Evolutionary conservation across 2,888 invertebrate species (phyloP).

Genomic region (Drosophila melanocephala): DNA sequence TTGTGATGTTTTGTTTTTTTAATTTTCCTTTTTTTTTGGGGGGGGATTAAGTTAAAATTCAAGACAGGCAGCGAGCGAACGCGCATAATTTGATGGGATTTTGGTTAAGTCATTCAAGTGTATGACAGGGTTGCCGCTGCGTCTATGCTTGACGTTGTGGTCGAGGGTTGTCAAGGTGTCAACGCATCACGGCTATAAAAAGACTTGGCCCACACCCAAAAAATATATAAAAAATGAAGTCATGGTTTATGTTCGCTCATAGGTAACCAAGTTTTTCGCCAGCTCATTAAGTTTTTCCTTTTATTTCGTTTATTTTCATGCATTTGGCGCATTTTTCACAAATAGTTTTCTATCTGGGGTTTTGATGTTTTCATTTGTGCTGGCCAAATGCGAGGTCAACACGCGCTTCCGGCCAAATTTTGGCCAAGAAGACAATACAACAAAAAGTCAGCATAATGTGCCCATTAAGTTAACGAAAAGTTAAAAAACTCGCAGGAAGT

Average conservation of each 20-base stretch:
- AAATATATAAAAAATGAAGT: conserved; percentile 38
- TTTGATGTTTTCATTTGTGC: conserved; percentile 47
- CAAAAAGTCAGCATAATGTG: conserved; percentile 53
- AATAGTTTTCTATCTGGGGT: conserved; percentile 1
- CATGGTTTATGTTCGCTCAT: conserved; percentile 32
- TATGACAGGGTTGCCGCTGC: conserved; percentile 35
- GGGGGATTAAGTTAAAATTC: conserved; percentile 54
- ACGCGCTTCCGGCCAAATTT: conserved; percentile 66
- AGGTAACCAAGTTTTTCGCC: conserved; percentile 2
- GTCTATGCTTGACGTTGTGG: neutral
- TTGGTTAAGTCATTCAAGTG: conserved; percentile 72
- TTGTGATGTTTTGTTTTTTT: conserved; percentile 8
- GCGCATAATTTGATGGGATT: conserved; percentile 80
- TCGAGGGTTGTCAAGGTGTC: conserved; percentile 50
- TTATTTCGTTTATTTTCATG: conserved; percentile 27
- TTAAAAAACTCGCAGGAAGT: conserved; percentile 4
- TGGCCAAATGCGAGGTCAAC: conserved; percentile 63
- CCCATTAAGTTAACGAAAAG: conserved; percentile 56
- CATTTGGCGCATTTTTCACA: conserved; percentile 61
- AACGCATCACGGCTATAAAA: conserved; percentile 56
- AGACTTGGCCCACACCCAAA: conserved; percentile 56
- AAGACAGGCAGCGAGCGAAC: conserved; percentile 69
- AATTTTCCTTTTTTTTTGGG: neutral
- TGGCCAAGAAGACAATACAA: conserved; percentile 14
- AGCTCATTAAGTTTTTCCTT: conserved; percentile 22